Evolutionary conservation across 2,888 invertebrate species (phyloP), one percentile per base, ranked within the genome.

Genomic region (Spilarctia lutea): DNA sequence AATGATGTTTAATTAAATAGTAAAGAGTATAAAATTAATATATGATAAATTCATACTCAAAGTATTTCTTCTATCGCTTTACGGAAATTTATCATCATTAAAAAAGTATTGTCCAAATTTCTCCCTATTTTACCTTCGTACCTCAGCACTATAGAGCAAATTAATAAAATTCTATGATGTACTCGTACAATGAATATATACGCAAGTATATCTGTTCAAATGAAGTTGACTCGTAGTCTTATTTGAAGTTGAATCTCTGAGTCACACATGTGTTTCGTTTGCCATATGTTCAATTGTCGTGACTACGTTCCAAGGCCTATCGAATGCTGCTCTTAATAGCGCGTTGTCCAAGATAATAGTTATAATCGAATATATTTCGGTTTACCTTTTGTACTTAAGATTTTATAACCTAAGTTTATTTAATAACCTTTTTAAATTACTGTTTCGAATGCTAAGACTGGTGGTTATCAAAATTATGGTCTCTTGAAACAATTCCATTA

Each of bases 271-370:
- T 83, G 86, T 85, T 86, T 83, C 83, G 82, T 80, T 85, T 85
- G 84, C 93, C 93, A 93, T 93, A 91, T 94, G 93, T 91, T 91
- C 87, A 84, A 86, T 83, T 86, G 89, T 90, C 89, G 88, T 87
- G 86, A 88, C 85, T 84, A 24, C 75, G 66, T 52, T 75, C 76
- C 83, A 86, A 85, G 86, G 79, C 85, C 83, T 68, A 72, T 75
- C 75, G 68, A 78, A 73, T 76, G 65, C 63, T 76, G 56, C 33
- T 56, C 66, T 69, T 84, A 84, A 82, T 75, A 74, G 35, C 66
- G 70, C 60, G 69, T 74, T 77, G 67, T 75, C 75, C 76, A 82
- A 68, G 48, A 76, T 45, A 66, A 77, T 45, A 66, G 66, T 2
- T 67, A 52, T 35, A 35, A 56, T 56, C 39, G 16, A 30, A 18